Conservation (phyloP, 2,888 invertebrate genomes). For the Biston stratarius region DNA sequence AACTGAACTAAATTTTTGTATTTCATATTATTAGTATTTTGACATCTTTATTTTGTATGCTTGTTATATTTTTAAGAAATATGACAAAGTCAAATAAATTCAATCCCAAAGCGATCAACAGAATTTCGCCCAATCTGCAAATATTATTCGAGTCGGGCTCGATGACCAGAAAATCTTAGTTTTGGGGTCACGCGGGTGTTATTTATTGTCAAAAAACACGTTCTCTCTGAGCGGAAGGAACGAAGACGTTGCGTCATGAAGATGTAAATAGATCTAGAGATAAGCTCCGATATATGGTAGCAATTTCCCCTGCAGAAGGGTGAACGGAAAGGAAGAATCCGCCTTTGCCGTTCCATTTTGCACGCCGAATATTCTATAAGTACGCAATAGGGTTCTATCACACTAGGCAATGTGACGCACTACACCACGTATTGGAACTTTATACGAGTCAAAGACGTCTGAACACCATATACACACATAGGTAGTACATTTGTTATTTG, state of each 20-base stretch:
- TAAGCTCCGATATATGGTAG: slow-evolving; percentile 78
- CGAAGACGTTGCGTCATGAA: slow-evolving; percentile 59
- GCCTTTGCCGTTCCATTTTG: slow-evolving; percentile 67
- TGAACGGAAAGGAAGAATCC: slow-evolving; percentile 71
- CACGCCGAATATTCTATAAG: slow-evolving; percentile 59
- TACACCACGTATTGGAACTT: neutral
- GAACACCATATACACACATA: no score
- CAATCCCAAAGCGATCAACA: neutral
- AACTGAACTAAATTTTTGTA: no score
- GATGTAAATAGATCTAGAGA: slow-evolving; percentile 78
- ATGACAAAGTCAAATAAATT: neutral
- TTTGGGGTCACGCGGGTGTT: slow-evolving; percentile 32
- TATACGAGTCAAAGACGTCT: no score
- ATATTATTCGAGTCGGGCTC: slow-evolving; percentile 17
- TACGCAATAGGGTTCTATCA: neutral
- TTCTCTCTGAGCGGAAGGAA: slow-evolving; percentile 52
- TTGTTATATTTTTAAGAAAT: no score
- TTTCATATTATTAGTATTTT: no score
- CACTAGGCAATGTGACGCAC: neutral
- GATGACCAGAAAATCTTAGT: slow-evolving; percentile 51
- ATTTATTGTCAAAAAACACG: slow-evolving; percentile 34
- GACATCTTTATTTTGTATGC: no score
- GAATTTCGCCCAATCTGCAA: slow-evolving; percentile 4
- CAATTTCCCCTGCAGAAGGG: slow-evolving; percentile 77
- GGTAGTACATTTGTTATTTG: no score